phyloP scores from a whole-genome alignment of 1,140 invertebrate species.

The Drosophila repletoides region DNA sequence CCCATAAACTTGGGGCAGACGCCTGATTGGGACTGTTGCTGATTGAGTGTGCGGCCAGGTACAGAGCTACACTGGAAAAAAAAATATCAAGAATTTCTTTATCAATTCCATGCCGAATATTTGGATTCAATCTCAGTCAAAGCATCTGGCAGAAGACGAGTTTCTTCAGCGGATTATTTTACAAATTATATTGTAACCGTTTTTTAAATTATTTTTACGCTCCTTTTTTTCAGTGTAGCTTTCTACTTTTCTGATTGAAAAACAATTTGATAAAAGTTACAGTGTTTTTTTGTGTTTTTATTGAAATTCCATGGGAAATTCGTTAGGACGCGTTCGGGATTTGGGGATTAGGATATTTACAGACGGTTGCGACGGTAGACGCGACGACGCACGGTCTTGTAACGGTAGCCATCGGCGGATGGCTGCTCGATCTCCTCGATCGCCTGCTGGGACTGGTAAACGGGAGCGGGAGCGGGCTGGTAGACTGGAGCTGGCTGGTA shows the following conservation, averaged over 20 bases:
- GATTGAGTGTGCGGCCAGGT: constrained; percentile 32
- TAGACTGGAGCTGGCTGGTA: constrained; percentile 3
- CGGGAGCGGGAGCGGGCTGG: constrained; percentile 40
- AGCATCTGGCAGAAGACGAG: too few species aligned
- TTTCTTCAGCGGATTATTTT: too few species aligned
- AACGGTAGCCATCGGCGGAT: constrained; percentile 68
- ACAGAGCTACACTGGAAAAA: too few species aligned
- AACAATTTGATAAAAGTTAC: constrained; percentile 61
- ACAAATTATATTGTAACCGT: too few species aligned
- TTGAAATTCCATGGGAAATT: constrained; percentile 47
- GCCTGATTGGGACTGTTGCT: constrained; percentile 28
- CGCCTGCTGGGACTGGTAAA: constrained; percentile 41
- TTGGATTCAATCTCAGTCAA: too few species aligned
- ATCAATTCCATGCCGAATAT: too few species aligned
- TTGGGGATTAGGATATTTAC: constrained; percentile 34
- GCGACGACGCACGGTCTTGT: constrained; percentile 72
- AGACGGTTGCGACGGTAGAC: constrained; percentile 62
- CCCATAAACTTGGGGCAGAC: constrained; percentile 22
- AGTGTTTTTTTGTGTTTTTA: constrained; percentile 35
- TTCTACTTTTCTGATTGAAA: constrained; percentile 51
- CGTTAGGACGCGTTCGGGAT: constrained; percentile 45
- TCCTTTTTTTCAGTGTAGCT: too few species aligned
- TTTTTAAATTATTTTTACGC: too few species aligned
- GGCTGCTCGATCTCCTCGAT: constrained; percentile 64
- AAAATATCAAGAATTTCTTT: too few species aligned